Evolutionary conservation across 2,797 vertebrate genomes (phyloP).

Genomic region (Phrynocephalus guinanensis): DNA sequence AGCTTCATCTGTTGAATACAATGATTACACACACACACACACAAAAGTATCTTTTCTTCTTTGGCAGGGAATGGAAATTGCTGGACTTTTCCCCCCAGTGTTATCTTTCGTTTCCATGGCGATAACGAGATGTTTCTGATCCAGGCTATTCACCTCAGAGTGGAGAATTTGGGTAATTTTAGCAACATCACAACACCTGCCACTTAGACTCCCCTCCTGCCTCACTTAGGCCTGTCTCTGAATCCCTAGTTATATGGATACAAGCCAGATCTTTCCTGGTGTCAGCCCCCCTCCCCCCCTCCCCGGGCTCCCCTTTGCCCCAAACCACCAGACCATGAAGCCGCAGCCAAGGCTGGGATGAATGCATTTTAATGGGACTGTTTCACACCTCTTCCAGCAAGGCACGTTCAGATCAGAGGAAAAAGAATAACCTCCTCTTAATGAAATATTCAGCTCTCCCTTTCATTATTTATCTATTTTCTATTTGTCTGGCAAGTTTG

Average conservation of each 20-base stretch:
- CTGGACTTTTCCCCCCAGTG: slow-evolving; percentile 63
- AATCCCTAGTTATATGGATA: slow-evolving; percentile 57
- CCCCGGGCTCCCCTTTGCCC: background rate
- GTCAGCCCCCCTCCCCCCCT: background rate
- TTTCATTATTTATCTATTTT: background rate
- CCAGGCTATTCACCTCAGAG: slow-evolving; percentile 71
- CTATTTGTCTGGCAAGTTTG: background rate
- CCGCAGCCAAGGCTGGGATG: slow-evolving; percentile 20
- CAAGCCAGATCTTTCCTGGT: slow-evolving; percentile 44
- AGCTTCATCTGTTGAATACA: background rate
- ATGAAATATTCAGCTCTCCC: background rate
- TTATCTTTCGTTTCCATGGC: slow-evolving; percentile 80
- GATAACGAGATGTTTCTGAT: slow-evolving; percentile 77
- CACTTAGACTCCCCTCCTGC: slow-evolving; percentile 69
- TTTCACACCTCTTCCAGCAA: background rate
- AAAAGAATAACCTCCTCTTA: background rate
- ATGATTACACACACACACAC: background rate
- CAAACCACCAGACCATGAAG: slow-evolving; percentile 28
- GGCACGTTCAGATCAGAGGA: background rate
- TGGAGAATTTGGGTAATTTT: slow-evolving; percentile 75
- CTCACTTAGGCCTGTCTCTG: slow-evolving; percentile 42
- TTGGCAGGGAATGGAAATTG: slow-evolving; percentile 45
- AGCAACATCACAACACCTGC: slow-evolving; percentile 70
- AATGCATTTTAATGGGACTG: slow-evolving; percentile 39
- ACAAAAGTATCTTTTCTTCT: slow-evolving; percentile 38